These are phyloP conservation scores for Bryconaethiops microstoma DNA, from an alignment of 2,797 vertebrate genomes.

Conservation along the genomic window DNA sequence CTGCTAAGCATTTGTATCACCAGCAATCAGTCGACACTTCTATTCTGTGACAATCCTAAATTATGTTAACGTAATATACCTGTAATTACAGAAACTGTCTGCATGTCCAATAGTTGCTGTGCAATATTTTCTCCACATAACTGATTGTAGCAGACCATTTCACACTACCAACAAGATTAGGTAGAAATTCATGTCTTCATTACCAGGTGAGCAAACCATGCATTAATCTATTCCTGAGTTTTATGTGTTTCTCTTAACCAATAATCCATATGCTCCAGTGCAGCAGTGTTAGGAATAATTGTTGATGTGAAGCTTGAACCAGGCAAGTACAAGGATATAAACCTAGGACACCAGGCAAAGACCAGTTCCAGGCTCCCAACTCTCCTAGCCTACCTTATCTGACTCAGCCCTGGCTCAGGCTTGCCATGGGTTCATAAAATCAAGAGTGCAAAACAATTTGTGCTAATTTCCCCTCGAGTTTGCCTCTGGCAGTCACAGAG, in stretches of 20 bases:
- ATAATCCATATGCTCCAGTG: background rate
- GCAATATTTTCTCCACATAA: background rate
- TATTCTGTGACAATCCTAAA: background rate
- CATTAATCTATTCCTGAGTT: no score
- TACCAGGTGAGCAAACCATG: no score
- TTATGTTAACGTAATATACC: no score
- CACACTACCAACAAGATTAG: constrained; percentile 1
- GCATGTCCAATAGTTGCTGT: background rate
- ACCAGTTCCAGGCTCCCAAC: background rate
- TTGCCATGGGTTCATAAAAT: constrained; percentile 62
- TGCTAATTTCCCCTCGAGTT: constrained; percentile 66
- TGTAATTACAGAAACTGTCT: background rate
- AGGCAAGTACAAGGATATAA: constrained; percentile 56
- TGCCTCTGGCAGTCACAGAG: constrained; percentile 59
- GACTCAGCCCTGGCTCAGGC: constrained; percentile 53
- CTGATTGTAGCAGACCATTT: constrained; percentile 14
- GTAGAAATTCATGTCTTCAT: background rate
- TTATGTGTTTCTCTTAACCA: background rate
- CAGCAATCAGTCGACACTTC: no score
- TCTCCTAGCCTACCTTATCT: constrained; percentile 39
- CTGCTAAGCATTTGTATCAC: no score
- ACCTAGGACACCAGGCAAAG: background rate
- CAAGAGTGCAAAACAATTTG: constrained; percentile 66
- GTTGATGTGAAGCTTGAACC: background rate
- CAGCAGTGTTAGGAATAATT: background rate